These are phyloP conservation scores for Pocota personata DNA, from an alignment of 2,888 invertebrate genomes.

Conservation along the genomic window DNA sequence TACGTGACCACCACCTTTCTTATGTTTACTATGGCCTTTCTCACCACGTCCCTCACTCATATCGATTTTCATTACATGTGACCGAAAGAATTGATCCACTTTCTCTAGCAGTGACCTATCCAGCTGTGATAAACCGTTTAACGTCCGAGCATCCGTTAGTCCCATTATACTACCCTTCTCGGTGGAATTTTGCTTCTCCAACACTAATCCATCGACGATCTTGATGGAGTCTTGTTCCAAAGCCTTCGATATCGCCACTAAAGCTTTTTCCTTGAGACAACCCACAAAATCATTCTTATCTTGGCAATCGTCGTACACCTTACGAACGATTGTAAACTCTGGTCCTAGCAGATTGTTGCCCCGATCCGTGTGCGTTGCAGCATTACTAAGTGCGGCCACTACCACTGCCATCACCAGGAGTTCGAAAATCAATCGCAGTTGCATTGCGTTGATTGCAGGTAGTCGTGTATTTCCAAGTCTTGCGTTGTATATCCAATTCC, in stretches of 20 bases:
- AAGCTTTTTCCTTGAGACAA: conserved; percentile 86
- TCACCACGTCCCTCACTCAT: conserved; percentile 81
- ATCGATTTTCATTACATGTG: conserved; percentile 87
- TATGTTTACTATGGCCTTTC: conserved; percentile 74
- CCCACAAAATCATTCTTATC: conserved; percentile 85
- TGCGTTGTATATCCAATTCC: conserved; percentile 57
- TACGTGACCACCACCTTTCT: conserved; percentile 82
- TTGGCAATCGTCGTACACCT: conserved; percentile 87
- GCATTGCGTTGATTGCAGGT: conserved; percentile 55
- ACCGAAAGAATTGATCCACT: conserved; percentile 86
- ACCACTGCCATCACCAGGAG: conserved; percentile 61
- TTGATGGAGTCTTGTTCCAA: conserved; percentile 86
- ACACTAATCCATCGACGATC: conserved; percentile 85
- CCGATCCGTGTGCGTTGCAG: conserved; percentile 39
- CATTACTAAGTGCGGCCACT: conserved; percentile 49
- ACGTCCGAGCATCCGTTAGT: conserved; percentile 85
- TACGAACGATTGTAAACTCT: conserved; percentile 85
- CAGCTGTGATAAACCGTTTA: conserved; percentile 84
- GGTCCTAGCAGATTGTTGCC: conserved; percentile 80
- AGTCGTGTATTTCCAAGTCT: neutral
- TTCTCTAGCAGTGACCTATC: conserved; percentile 83
- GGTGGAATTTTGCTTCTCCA: conserved; percentile 85
- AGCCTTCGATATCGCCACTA: conserved; percentile 85
- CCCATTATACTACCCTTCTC: conserved; percentile 81
- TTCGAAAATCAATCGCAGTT: conserved; percentile 69